These are phyloP conservation scores for Simalia tracyae DNA, from an alignment of 2,797 vertebrate genomes.

Conservation along the genomic window DNA sequence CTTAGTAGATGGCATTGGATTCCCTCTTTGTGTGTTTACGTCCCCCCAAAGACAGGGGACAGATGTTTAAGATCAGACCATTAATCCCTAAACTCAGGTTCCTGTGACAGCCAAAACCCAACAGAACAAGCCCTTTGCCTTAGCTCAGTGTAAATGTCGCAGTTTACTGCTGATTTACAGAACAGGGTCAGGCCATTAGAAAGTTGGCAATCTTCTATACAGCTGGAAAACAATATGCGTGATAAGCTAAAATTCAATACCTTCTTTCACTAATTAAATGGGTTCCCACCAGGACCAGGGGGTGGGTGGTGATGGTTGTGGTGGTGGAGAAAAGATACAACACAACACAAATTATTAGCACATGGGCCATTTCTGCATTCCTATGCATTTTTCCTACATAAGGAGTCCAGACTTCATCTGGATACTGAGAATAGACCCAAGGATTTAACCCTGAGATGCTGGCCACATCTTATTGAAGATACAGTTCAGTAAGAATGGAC, in stretches of 20 bases:
- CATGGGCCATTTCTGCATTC: constrained; percentile 79
- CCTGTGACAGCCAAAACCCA: constrained; percentile 82
- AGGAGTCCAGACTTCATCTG: constrained; percentile 68
- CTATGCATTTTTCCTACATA: constrained; percentile 79
- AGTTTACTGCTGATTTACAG: constrained; percentile 87
- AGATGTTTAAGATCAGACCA: constrained; percentile 85
- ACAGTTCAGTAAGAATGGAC: constrained; percentile 24
- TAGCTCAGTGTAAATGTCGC: constrained; percentile 81
- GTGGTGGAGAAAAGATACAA: neutral
- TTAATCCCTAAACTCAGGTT: constrained; percentile 81
- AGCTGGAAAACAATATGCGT: constrained; percentile 88
- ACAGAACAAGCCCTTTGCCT: constrained; percentile 84
- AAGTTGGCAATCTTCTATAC: constrained; percentile 86
- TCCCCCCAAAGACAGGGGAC: constrained; percentile 82
- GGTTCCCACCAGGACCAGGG: constrained; percentile 81
- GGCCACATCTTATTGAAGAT: constrained; percentile 37
- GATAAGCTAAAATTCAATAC: constrained; percentile 88
- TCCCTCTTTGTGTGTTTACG: constrained; percentile 81
- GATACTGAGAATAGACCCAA: constrained; percentile 50
- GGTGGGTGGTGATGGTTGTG: neutral
- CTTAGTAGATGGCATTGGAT: constrained; percentile 82
- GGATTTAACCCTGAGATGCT: constrained; percentile 56
- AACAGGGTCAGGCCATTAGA: constrained; percentile 86
- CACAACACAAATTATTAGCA: constrained; percentile 81
- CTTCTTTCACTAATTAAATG: constrained; percentile 87